Evolutionary conservation across 2,113 vertebrate species (phyloP), one percentile per base, ranked within the genome.

Genomic region (Cynocephalus volans): DNA sequence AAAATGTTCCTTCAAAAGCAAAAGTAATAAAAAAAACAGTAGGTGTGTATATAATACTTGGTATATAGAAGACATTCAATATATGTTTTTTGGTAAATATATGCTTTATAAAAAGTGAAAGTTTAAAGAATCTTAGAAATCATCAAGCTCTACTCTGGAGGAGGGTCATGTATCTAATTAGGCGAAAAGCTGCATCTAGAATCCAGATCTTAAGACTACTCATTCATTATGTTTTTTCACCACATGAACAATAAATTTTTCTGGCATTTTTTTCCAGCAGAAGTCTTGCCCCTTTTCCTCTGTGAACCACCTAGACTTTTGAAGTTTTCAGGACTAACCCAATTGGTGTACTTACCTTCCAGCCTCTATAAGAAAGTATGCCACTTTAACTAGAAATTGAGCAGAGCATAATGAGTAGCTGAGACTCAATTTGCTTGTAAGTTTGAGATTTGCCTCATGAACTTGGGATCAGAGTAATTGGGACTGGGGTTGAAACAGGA

Each of bases 71-170:
- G 23, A 88, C 21, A 83, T 54, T 33, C 36, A 28, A 7, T 36
- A 45, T 41, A 31, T 82, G 24, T 15, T 70, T 72, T 19, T 58
- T 89, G 26, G 62, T 92, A 9, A 64, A 52, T 33, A 64, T 52
- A 23, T 75, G n/a, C 13, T 73, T 88, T 73, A 64, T 50, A 79
- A 79, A 96, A 45, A 80, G 21, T 65, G 24, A 79, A 81, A 87
- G 31, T 89, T 36, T 96, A 1, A 94, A 95, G 62, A 84, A 88
- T 45, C 24, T 84, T 84, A 90, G 58, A 84, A 92, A 88, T 26
- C 36, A 36, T 80, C 24, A 60, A 83, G 14, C 80, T 84, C 24
- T 5, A 81, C 28, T 15, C 6, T 36, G 50, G 75, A 80, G 41
- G 54, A 95, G 24, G 56, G 19, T 83, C 48, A 45, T 50, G 5